Evolutionary conservation across 2,888 invertebrate genomes (phyloP), one percentile per base, ranked within the genome.

Genomic region (Buathra laborator): DNA sequence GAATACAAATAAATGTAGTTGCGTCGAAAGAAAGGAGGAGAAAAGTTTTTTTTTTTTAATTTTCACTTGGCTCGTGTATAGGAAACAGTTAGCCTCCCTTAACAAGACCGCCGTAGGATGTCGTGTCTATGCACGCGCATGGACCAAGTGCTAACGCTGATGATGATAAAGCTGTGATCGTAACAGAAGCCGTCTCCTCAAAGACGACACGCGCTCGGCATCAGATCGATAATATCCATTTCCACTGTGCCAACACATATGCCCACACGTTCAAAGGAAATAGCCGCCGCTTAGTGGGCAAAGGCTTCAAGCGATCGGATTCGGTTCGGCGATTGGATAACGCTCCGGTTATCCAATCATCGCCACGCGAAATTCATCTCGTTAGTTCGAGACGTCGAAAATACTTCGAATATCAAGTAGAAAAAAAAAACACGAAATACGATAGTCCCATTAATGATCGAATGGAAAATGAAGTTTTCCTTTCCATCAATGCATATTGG

Each of bases 201-300:
- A 79, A 84, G 80, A 70, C 70, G 68, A 66, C 59, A 48, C 79
- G 68, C 53, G 12, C 76, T 71, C 51, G 71, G 66, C 64, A 71
- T 80, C 83, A 76, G 80, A 80, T 84, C 80, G 80, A 83, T 83
- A 83, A 80, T 84, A 80, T 84, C 83, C 75, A 75, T 80, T 80
- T 80, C 80, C 71, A 80, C 80, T 84, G 71, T 84, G 48, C 70
- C 53, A 44, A 29, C 32, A 32, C 16, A 19, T 66, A 79, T 67
- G 51, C 24, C 24, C 66, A 43, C 51, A 14, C 56, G 76, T 66
- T 80, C 83, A 84, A 76, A 84, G 80, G 56, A 56, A 43, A 66
- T 48, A 53, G 51, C 44, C 68, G 56, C 44, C 51, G 56, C 24
- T 66, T 53, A 19, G 19, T 29, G 51, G 32, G 62, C 46, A 74